phyloP scores from a whole-genome alignment of 2,797 vertebrate genomes.

The Cheirogaleus major region DNA sequence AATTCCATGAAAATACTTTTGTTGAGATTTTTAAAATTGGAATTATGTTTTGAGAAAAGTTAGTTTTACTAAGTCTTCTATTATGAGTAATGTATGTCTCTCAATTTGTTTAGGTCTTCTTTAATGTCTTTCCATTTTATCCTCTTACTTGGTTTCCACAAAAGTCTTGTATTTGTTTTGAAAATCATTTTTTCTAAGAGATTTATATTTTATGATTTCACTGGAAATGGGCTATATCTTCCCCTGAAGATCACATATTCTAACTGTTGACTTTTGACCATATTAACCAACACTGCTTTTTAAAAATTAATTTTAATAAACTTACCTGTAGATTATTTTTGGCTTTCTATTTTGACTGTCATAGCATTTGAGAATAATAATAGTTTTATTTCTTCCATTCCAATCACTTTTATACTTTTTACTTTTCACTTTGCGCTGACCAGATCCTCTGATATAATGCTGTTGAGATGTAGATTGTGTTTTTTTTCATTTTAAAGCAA shows the following conservation, averaged over 20 bases:
- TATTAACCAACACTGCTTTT: neutral
- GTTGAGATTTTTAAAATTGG: neutral
- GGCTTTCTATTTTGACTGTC: neutral
- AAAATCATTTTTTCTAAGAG: conserved; percentile 13
- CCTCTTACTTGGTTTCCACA: neutral
- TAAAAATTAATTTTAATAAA: neutral
- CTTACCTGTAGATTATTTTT: neutral
- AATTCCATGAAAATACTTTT: neutral
- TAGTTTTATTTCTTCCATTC: neutral
- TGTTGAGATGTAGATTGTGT: neutral
- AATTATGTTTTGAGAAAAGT: neutral
- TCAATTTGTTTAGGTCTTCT: conserved; percentile 3
- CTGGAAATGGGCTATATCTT: neutral
- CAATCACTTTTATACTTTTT: neutral
- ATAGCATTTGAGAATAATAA: neutral
- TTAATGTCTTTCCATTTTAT: neutral
- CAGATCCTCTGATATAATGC: neutral
- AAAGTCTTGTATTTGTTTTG: neutral
- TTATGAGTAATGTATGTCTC: neutral
- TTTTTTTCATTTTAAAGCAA: neutral
- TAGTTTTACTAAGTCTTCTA: neutral
- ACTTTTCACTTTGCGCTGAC: neutral
- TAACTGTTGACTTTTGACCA: neutral
- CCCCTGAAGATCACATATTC: neutral
- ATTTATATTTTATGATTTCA: neutral